Evolutionary conservation across 2,113 vertebrate species (phyloP).

Genomic region (Scalopus aquaticus): DNA sequence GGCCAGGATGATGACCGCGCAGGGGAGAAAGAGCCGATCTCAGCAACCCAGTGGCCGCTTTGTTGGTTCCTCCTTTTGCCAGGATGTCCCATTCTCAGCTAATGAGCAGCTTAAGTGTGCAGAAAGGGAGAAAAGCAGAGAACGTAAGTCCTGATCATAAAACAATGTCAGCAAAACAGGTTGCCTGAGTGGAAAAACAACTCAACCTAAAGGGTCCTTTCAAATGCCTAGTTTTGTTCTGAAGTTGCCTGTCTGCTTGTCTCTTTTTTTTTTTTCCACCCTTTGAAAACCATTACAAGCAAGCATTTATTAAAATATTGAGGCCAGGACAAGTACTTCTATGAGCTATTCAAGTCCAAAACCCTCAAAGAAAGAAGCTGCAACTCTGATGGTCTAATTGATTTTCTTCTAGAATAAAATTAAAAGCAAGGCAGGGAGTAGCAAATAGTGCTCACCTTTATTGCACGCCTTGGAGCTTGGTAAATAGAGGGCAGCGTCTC

Average conservation of each 20-base stretch:
- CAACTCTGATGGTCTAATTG: conserved; percentile 85
- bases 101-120: conserved; percentile 81
- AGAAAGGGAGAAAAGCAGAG: conserved; percentile 77
- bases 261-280: not conserved
- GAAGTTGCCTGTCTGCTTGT: conserved; percentile 76
- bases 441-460: conserved; percentile 83
- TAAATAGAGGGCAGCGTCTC: conserved; percentile 76
- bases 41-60: conserved; percentile 58
- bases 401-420: conserved; percentile 84
- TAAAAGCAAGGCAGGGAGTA: conserved; percentile 79
- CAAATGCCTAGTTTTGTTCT: conserved; percentile 82
- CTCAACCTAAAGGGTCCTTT: conserved; percentile 81
- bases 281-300: conserved; percentile 82
- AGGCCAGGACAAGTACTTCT: conserved; percentile 81
- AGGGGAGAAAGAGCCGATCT: conserved; percentile 68
- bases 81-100: conserved; percentile 76
- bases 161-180: conserved; percentile 43
- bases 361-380: conserved; percentile 80
- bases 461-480: conserved; percentile 69
- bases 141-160: conserved; percentile 46
- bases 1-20: conserved; percentile 15
- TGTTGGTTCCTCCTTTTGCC: conserved; percentile 67
- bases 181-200: conserved; percentile 75
- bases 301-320: conserved; percentile 76
- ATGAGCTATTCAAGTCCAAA: conserved; percentile 84